These are phyloP conservation scores for Creontiades dilutus DNA, from an alignment of 2,888 invertebrate genomes.

Conservation along the genomic window DNA sequence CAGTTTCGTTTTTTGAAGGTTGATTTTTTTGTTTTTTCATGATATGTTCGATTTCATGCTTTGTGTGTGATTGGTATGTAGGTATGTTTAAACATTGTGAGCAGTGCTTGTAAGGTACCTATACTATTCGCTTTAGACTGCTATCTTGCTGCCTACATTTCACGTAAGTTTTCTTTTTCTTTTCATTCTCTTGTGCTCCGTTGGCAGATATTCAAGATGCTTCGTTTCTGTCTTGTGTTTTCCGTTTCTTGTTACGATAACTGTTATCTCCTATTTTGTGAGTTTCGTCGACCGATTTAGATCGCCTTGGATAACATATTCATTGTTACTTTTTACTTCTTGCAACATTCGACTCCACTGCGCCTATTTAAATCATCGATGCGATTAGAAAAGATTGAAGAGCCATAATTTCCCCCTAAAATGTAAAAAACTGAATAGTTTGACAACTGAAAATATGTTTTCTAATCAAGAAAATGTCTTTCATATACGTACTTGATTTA, in stretches of 20 bases:
- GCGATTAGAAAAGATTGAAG: background rate
- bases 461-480: too few relatives aligned
- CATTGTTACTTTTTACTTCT: background rate
- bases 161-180: conserved; percentile 60
- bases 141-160: conserved; percentile 57
- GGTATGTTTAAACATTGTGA: conserved; percentile 51
- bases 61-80: conserved; percentile 65
- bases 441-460: too few relatives aligned
- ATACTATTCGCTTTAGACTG: conserved; percentile 58
- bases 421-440: too few relatives aligned
- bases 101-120: conserved; percentile 59
- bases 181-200: conserved; percentile 41
- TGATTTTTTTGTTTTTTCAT: conserved; percentile 3
- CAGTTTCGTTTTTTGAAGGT: conserved; percentile 29
- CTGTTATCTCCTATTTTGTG: background rate
- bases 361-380: background rate
- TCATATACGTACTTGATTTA: too few relatives aligned
- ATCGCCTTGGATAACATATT: too few relatives aligned
- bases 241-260: background rate
- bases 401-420: too few relatives aligned
- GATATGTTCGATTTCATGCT: conserved; percentile 61
- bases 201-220: conserved; percentile 8
- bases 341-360: background rate
- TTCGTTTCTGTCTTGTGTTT: conserved; percentile 30
- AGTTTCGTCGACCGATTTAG: background rate